phyloP scores from a whole-genome alignment of 2,888 invertebrate genomes.

The Heliconius charithonia region DNA sequence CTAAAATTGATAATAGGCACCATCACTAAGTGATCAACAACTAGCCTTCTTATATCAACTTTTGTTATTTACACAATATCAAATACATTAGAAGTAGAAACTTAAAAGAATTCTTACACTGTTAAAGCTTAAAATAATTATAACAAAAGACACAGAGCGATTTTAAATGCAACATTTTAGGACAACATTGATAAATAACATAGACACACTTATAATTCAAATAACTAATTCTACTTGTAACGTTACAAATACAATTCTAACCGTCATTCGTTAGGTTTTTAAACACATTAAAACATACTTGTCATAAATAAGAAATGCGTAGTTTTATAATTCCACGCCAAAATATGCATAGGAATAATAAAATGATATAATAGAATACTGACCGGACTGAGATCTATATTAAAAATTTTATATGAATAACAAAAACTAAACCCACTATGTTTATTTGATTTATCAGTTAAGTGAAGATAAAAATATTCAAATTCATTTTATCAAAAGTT shows the following conservation, averaged over 20 bases:
- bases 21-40: slow-evolving; percentile 41
- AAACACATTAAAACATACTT: slow-evolving; percentile 13
- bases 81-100: slow-evolving; percentile 23
- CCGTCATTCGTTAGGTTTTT: not conserved
- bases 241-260: slow-evolving; percentile 16
- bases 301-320: slow-evolving; percentile 18
- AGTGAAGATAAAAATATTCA: slow-evolving; percentile 8
- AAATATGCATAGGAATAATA: slow-evolving; percentile 22
- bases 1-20: slow-evolving; percentile 35
- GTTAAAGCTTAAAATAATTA: slow-evolving; percentile 21
- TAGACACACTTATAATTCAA: slow-evolving; percentile 33
- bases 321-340: slow-evolving; percentile 1
- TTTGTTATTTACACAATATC: slow-evolving; percentile 29
- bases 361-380: slow-evolving; percentile 40
- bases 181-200: slow-evolving; percentile 45
- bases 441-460: not conserved
- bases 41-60: slow-evolving; percentile 39
- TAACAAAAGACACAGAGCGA: slow-evolving; percentile 34
- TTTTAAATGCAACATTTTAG: slow-evolving; percentile 46
- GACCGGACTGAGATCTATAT: slow-evolving; percentile 38
- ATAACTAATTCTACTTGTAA: slow-evolving; percentile 27
- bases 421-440: not conserved
- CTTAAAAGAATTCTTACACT: slow-evolving; percentile 24
- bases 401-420: not conserved
- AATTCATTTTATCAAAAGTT: slow-evolving; percentile 23